Base-by-base conservation (phyloP, 2,888 invertebrate genomes). In the Omphaloscelis lunosa region DNA sequence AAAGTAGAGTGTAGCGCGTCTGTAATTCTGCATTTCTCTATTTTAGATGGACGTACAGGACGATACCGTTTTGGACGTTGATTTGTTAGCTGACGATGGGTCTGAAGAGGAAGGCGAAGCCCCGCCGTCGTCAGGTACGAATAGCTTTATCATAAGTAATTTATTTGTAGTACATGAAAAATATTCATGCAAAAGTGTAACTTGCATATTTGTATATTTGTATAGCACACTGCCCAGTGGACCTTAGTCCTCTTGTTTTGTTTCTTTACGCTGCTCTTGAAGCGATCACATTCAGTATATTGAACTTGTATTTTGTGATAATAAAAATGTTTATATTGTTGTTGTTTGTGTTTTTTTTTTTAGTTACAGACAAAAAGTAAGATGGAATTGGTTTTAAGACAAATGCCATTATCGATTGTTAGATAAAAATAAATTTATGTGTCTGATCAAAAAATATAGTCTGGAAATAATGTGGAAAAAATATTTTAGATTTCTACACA, bases 31-130 rank as follows among this genome's bases (percentile, higher is more conserved):
- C 65, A 59, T 77, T 76, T 83, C 67, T 77, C 66, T 88, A 77
- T 94, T 95, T 86, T 94, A 96, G 96, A 96, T 97, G 96, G 96
- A 96, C 94, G 95, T 95, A 89, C 92, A 94, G 86, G 97, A 97
- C 89, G 97, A 97, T 86, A 95, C 92, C 88, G 95, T 96, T 84
- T 93, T 97, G 93, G 97, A 98, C 93, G 97, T 98, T 97, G 98
- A 98, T 94, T 97, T 98, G 90, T 97, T 98, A 90, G 98, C 97
- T 89, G 98, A 97, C 86, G 98, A 98, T 92, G 98, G 97, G 84
- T 98, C 98, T 62, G 98, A 98, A 91, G 97, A 98, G 80, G 98
- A 98, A 89, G 98, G 98, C 88, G 98, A 98, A 93, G 98, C 95
- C 85, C 96, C 95, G 90, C 96, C 95, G 90, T 96, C 96, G 86